A percentile compares a stretch with the other conserved stretches of the same genome.
These are phyloP conservation scores for Uropetala carovei DNA, from an alignment of 2,888 invertebrate genomes.

Conservation along the genomic window DNA sequence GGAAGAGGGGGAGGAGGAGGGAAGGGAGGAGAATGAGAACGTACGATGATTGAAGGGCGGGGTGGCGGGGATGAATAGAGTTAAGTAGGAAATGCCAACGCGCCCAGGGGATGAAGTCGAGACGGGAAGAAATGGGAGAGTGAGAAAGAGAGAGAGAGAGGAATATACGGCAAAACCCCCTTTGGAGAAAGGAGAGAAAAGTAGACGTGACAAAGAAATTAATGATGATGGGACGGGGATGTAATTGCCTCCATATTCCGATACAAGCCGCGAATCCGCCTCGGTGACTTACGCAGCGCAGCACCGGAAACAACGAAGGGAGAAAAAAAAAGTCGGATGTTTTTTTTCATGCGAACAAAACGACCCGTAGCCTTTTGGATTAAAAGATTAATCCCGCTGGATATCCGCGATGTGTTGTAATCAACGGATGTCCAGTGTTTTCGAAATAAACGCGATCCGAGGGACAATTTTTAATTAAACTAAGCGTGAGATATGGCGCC, in stretches of 20 bases:
- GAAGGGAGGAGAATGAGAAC: background rate
- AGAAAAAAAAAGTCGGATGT: background rate
- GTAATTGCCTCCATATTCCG: constrained; percentile 52
- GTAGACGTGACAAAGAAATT: constrained; percentile 53
- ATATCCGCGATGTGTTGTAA: background rate
- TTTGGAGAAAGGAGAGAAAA: background rate
- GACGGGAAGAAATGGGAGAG: background rate
- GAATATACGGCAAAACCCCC: background rate
- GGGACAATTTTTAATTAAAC: constrained; percentile 17
- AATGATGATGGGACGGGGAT: constrained; percentile 55
- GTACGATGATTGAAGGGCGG: background rate
- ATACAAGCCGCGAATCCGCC: constrained; percentile 50
- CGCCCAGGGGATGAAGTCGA: background rate
- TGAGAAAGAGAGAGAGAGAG: background rate
- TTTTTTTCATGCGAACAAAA: background rate
- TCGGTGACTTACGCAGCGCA: constrained; percentile 30
- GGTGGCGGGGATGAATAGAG: constrained; percentile 24
- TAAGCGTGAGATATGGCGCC: background rate
- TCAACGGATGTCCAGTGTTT: background rate
- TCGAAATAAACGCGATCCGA: background rate
- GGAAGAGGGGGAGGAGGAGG: background rate
- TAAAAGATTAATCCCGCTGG: background rate
- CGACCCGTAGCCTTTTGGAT: background rate
- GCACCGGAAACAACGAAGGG: background rate
- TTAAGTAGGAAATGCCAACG: constrained; percentile 43